These are phyloP conservation scores for Nomia melanderi DNA, from an alignment of 1,140 invertebrate species.

Conservation along the genomic window DNA sequence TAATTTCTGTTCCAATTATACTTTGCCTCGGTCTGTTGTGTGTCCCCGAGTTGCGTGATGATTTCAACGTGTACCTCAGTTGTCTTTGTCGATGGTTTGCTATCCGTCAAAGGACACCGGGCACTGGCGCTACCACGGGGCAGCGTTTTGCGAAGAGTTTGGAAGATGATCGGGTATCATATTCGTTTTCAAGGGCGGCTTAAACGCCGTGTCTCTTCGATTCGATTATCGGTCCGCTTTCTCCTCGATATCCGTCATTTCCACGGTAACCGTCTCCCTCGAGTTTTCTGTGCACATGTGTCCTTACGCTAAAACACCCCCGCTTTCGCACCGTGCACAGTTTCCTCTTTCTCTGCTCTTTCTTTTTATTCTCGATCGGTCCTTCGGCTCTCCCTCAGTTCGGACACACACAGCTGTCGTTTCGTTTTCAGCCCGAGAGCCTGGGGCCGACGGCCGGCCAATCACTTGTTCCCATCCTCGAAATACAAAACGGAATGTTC, in stretches of 20 bases:
- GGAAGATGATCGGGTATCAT: slow-evolving; percentile 26
- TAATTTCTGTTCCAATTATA: neutral
- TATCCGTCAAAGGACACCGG: slow-evolving; percentile 14
- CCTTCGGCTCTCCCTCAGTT: neutral
- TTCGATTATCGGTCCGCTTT: neutral
- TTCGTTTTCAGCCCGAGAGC: too few relatives aligned
- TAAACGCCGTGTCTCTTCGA: neutral
- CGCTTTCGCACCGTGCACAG: too few relatives aligned
- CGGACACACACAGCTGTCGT: neutral
- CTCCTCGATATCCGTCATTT: neutral
- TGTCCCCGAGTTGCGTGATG: neutral
- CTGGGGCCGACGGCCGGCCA: neutral
- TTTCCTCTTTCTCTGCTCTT: too few relatives aligned
- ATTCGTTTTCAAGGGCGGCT: slow-evolving; percentile 5
- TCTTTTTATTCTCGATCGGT: neutral
- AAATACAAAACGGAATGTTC: neutral
- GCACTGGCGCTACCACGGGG: neutral
- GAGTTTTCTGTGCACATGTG: neutral
- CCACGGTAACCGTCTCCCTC: neutral
- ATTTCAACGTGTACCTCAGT: neutral
- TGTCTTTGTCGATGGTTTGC: slow-evolving; percentile 7
- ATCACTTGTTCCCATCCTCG: neutral
- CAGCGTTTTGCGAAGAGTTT: neutral
- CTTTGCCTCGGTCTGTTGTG: neutral
- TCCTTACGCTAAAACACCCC: slow-evolving; percentile 1